Evolutionary conservation across 2,113 vertebrate genomes (phyloP), one percentile per base, ranked within the genome.

Genomic region (Phoxinus phoxinus): DNA sequence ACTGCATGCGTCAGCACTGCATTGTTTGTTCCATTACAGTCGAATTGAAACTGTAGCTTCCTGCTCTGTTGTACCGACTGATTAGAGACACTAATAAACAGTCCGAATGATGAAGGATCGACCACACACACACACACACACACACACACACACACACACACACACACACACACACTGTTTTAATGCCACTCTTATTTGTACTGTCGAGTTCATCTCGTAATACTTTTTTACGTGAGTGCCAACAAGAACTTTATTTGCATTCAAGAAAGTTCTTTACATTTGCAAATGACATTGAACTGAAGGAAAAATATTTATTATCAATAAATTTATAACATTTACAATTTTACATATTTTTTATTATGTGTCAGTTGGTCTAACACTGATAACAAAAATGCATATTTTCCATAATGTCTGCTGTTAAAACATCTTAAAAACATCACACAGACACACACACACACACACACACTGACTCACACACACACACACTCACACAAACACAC

Each of bases 21-120:
- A 88, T 88, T 88, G 85, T 88, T 88, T 80, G 82, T 88, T 88
- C 87, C 87, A 86, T 84, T 79, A 88, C 69, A 84, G 75, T 84
- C 81, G 86, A 86, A 87, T 9, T 84, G 80, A 89, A 87, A 89
- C 88, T 86, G 53, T 46, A 72, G 84, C 48, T 89, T 89, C 86
- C 88, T 84, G 81, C 63, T 48, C 44, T 44, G 77, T 77, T 25
- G 78, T 87, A 86, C 53, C 83, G 83, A 80, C 58, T 75, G 81
- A 80, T 80, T 27, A 79, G 67, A 84, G 21, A 56, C 37, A 5
- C 61, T 59, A 80, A 53, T 81, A 53, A 85, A 72, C 59, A 83
- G 13, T 30, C 56, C 56, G 44, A 76, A 37, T 15, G 46, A 85
- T 76, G 25, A 76, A 53, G 6, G 15, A 6, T 53, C 48, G 9